A percentile compares a stretch with the other conserved stretches of the same genome.
These are phyloP conservation scores for Lasioglossum pauxillum DNA, from an alignment of 2,888 invertebrate species.

Conservation along the genomic window DNA sequence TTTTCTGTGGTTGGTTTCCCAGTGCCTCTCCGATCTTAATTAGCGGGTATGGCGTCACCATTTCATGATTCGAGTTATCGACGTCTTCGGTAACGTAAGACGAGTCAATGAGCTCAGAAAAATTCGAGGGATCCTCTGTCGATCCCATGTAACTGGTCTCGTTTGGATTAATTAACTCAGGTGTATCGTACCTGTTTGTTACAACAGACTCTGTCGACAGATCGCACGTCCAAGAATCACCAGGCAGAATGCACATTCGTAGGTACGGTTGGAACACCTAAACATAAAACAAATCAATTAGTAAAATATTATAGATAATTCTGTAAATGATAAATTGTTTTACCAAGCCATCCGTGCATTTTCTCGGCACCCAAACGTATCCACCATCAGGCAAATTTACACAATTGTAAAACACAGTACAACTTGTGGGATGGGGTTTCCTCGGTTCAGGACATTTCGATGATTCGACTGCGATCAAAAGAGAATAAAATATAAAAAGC, in stretches of 20 bases:
- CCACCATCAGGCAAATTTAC: slow-evolving; percentile 77
- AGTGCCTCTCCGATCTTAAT: slow-evolving; percentile 61
- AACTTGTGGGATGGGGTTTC: slow-evolving; percentile 79
- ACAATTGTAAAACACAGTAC: slow-evolving; percentile 80
- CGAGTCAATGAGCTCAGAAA: slow-evolving; percentile 55
- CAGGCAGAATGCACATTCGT: slow-evolving; percentile 78
- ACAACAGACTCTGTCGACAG: slow-evolving; percentile 53
- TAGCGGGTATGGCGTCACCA: slow-evolving; percentile 71
- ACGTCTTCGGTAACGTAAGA: slow-evolving; percentile 59
- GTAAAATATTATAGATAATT: background rate
- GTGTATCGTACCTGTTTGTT: slow-evolving; percentile 49
- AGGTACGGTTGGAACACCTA: slow-evolving; percentile 80
- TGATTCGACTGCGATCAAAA: slow-evolving; percentile 41
- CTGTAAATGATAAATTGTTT: slow-evolving; percentile 55
- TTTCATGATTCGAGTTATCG: slow-evolving; percentile 50
- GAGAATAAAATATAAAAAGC: slow-evolving; percentile 22
- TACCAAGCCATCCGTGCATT: slow-evolving; percentile 79
- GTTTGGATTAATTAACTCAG: slow-evolving; percentile 65
- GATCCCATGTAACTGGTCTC: slow-evolving; percentile 69
- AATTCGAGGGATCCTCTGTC: slow-evolving; percentile 49
- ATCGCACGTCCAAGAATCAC: slow-evolving; percentile 77
- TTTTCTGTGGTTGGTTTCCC: slow-evolving; percentile 13
- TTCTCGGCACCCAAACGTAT: slow-evolving; percentile 80
- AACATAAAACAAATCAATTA: background rate
- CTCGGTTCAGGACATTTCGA: slow-evolving; percentile 78